Percentiles rank a stretch among this genome's conserved stretches.
These are phyloP conservation scores for Tyrophagus putrescentiae DNA, from an alignment of 1,140 invertebrate genomes.

Conservation along the genomic window DNA sequence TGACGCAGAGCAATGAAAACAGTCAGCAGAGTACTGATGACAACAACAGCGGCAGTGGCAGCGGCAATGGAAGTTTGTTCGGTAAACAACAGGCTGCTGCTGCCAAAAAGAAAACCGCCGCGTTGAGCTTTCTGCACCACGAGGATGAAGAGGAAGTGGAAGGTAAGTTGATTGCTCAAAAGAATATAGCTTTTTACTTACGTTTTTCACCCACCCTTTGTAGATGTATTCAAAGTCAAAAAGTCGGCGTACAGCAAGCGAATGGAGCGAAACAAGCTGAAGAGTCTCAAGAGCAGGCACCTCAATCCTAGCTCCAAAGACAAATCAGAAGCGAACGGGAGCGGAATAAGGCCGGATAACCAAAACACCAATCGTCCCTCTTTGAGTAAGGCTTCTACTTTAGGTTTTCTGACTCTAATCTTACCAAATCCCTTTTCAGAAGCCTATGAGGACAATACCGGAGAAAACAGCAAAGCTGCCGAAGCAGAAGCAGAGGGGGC, in stretches of 20 bases:
- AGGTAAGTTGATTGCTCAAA: neutral
- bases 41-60: too few relatives aligned
- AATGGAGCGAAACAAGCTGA: slow-evolving; percentile 48
- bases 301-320: too few relatives aligned
- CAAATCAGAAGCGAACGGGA: slow-evolving; percentile 10
- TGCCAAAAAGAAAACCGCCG: slow-evolving; percentile 7
- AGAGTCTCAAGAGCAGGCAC: slow-evolving; percentile 53
- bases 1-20: too few relatives aligned
- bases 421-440: neutral
- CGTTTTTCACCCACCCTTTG: neutral
- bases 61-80: too few relatives aligned
- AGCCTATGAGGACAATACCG: slow-evolving; percentile 6
- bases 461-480: slow-evolving; percentile 10
- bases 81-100: neutral
- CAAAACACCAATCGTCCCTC: neutral
- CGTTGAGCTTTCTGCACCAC: slow-evolving; percentile 8
- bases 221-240: slow-evolving; percentile 67
- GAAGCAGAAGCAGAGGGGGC: slow-evolving; percentile 35
- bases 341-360: slow-evolving; percentile 24
- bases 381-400: neutral
- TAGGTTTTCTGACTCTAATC: too few relatives aligned
- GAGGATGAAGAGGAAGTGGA: slow-evolving; percentile 8
- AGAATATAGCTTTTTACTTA: neutral
- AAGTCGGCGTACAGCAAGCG: slow-evolving; percentile 84
- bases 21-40: too few relatives aligned